These are phyloP conservation scores for Upupa epops DNA, from an alignment of 2,113 vertebrate genomes.

Conservation along the genomic window DNA sequence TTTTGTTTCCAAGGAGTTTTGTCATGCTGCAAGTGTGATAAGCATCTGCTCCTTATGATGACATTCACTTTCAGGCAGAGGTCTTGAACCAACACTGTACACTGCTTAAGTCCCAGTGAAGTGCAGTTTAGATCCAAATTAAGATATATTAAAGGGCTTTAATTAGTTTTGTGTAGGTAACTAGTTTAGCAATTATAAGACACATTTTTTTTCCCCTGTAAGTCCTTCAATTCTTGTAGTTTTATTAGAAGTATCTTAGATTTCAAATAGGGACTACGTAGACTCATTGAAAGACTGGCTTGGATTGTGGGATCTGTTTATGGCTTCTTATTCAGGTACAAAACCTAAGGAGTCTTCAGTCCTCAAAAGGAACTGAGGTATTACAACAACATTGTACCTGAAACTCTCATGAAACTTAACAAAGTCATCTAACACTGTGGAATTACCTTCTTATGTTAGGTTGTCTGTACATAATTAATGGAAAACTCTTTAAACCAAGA, in stretches of 20 bases:
- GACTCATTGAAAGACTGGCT: not conserved
- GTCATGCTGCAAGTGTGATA: not conserved
- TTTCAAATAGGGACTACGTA: not conserved
- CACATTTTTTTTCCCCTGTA: not conserved
- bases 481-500: not conserved
- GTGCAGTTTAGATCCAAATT: slow-evolving; percentile 7
- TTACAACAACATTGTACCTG: not conserved
- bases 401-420: not conserved
- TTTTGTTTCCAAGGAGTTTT: not conserved
- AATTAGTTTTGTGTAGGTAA: slow-evolving; percentile 1
- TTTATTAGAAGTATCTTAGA: not conserved
- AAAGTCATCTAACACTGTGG: not conserved
- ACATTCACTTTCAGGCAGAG: not conserved
- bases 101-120: not conserved
- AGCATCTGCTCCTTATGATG: not conserved
- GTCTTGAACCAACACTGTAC: not conserved
- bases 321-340: not conserved
- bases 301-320: not conserved
- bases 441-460: not conserved
- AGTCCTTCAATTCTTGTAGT: not conserved
- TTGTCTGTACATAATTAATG: not conserved
- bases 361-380: not conserved
- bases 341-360: not conserved
- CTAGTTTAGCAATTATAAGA: not conserved
- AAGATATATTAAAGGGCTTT: slow-evolving; percentile 14